Base-by-base conservation (phyloP, 2,888 invertebrate genomes). In the Meandrusa payeni region DNA sequence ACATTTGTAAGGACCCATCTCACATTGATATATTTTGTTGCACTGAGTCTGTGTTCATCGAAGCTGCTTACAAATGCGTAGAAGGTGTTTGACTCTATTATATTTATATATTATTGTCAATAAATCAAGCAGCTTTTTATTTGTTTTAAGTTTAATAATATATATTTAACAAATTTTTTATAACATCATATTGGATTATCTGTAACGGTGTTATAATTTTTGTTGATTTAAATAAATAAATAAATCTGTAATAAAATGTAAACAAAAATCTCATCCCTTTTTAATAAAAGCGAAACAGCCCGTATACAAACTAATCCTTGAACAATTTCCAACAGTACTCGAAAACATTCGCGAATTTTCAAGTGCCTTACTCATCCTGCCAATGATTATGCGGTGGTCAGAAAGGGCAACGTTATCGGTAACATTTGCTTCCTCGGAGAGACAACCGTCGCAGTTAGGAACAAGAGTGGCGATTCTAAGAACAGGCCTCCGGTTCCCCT, bases 401-500 rank as follows among this genome's bases (percentile, higher is more conserved):
- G 15, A 12, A 5, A 22, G 19, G 32, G n/a, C 11, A 24, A 32
- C 0, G 5, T 31, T 3, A 11, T 26, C 2, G 17, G 24, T 11
- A 34, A 23, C 6, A 12, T 34, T 5, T 9, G 17, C 3, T 15
- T 26, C 41, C 26, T 44, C 37, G 24, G 37, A 34, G 38, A 48
- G 36, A 20, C 33, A 32, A 7, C 17, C 7, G 2, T 23, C n/a
- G 17, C 12, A 9, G n/a, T 7, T 19, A 54, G 62, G 9, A 41
- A 51, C 5, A 50, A 59, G n/a, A 60, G 61, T 46, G 62, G 55
- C 38, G 46, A 41, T 2, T 12, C 26, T 0, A 62, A 51, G 39
- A 76, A 62, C 38, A 29, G 46, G 1, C 69, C 66, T 0, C 60
- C 61, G 0, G 50, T 75, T 0, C 60, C 62, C 0, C 59, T 55